Conservation (phyloP, 2,888 invertebrate genomes). For the Cheilosia grossa region DNA sequence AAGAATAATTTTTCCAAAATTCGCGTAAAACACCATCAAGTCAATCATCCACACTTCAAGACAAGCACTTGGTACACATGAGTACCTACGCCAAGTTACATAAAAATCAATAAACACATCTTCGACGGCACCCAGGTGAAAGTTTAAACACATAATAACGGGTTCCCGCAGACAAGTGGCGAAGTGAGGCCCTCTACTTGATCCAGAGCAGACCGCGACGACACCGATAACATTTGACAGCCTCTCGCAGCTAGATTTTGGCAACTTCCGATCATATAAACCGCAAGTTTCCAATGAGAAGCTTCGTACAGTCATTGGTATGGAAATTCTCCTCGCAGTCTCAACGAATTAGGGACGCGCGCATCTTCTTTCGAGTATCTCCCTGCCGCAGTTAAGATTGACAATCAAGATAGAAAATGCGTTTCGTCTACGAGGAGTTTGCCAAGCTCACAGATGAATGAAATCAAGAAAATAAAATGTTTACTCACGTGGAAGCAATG, state of each 20-base stretch:
- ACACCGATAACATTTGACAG: slow-evolving; percentile 20
- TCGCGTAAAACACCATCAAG: neutral
- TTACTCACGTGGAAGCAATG: slow-evolving; percentile 48
- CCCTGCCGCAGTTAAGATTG: neutral
- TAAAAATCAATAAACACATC: slow-evolving; percentile 21
- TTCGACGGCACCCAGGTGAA: slow-evolving; percentile 12
- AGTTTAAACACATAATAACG: slow-evolving; percentile 19
- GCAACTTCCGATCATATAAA: slow-evolving; percentile 6
- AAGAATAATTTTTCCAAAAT: no score
- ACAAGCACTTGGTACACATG: neutral
- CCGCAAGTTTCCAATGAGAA: neutral
- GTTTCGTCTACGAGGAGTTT: slow-evolving; percentile 6
- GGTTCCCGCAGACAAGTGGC: neutral
- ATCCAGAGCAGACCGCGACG: slow-evolving; percentile 8
- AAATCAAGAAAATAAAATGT: slow-evolving; percentile 22
- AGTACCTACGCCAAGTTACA: slow-evolving; percentile 8
- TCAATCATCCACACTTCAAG: neutral
- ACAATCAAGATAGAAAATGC: neutral
- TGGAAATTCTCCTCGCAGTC: neutral
- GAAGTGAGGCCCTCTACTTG: slow-evolving; percentile 2
- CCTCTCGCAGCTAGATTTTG: slow-evolving; percentile 26
- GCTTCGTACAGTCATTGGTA: slow-evolving; percentile 14
- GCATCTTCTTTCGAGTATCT: slow-evolving; percentile 9
- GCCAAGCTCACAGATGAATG: slow-evolving; percentile 3
- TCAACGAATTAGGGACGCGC: slow-evolving; percentile 16